phyloP scores from a whole-genome alignment of 2,113 vertebrate genomes.

The Acinonyx jubatus region DNA sequence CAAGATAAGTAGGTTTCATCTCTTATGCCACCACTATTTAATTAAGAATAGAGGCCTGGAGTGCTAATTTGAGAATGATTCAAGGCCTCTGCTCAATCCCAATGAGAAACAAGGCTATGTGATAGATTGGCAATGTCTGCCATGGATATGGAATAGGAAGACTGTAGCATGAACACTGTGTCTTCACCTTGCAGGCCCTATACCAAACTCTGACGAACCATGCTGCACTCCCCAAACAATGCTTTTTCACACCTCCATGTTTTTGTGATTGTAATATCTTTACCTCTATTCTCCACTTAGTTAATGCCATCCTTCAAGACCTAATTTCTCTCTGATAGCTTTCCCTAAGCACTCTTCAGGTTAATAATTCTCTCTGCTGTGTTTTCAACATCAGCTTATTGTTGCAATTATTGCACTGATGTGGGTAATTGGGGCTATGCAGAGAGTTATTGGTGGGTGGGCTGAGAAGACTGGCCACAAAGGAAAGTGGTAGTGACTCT shows the following conservation, averaged over 20 bases:
- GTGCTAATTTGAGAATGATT: not conserved
- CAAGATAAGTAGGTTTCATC: not conserved
- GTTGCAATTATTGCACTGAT: not conserved
- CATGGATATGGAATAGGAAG: not conserved
- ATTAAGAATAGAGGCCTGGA: not conserved
- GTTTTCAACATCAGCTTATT: not conserved
- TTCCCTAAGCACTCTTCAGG: not conserved
- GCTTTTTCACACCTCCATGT: not conserved
- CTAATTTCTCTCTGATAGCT: not conserved
- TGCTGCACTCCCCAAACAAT: not conserved
- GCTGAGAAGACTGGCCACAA: not conserved
- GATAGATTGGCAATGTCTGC: not conserved
- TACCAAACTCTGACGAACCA: not conserved
- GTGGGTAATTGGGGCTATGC: not conserved
- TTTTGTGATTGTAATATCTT: not conserved
- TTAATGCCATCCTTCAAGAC: not conserved
- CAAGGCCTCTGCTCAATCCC: not conserved
- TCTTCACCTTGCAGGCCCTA: not conserved
- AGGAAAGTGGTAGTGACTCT: not conserved
- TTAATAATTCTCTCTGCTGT: not conserved
- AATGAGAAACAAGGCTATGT: not conserved
- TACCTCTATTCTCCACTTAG: not conserved
- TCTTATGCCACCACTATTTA: not conserved
- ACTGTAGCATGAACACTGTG: not conserved
- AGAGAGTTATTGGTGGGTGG: not conserved